Percentiles rank a stretch among this genome's conserved stretches.
These are phyloP conservation scores for Thripadectes ignobilis DNA, from an alignment of 2,797 vertebrate genomes.

Conservation along the genomic window DNA sequence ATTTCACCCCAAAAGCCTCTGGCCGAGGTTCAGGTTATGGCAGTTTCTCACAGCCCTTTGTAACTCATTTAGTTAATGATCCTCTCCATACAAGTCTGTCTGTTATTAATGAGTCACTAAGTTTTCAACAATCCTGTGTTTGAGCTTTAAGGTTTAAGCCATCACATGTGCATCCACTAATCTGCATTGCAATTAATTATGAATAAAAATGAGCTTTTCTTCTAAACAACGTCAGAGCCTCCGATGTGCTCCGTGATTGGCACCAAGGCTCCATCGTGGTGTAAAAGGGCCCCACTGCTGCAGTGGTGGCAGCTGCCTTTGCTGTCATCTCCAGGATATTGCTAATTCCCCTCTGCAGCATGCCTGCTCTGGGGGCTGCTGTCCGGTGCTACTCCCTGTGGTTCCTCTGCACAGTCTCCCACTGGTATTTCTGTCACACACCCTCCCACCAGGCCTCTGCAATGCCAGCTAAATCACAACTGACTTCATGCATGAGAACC, in stretches of 20 bases:
- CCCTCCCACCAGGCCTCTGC: conserved; percentile 20
- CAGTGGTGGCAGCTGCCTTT: background rate
- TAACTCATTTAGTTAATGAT: conserved; percentile 61
- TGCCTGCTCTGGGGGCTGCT: background rate
- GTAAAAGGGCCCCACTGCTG: background rate
- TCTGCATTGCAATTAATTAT: conserved; percentile 52
- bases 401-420: background rate
- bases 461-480: conserved; percentile 28
- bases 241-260: background rate
- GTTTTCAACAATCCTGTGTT: conserved; percentile 34
- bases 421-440: background rate
- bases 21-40: conserved; percentile 11
- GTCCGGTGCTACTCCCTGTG: background rate
- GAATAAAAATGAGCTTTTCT: conserved; percentile 49
- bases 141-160: conserved; percentile 42
- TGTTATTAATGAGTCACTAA: conserved; percentile 62
- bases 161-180: conserved; percentile 35
- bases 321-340: background rate
- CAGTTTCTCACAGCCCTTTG: conserved; percentile 41
- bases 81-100: conserved; percentile 8
- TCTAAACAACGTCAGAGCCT: background rate
- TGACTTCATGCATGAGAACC: conserved; percentile 54
- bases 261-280: background rate
- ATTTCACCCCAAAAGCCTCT: conserved; percentile 24
- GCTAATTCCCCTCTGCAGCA: background rate